Evolutionary conservation across 2,797 vertebrate species (phyloP).

Genomic region (Luscinia luscinia): DNA sequence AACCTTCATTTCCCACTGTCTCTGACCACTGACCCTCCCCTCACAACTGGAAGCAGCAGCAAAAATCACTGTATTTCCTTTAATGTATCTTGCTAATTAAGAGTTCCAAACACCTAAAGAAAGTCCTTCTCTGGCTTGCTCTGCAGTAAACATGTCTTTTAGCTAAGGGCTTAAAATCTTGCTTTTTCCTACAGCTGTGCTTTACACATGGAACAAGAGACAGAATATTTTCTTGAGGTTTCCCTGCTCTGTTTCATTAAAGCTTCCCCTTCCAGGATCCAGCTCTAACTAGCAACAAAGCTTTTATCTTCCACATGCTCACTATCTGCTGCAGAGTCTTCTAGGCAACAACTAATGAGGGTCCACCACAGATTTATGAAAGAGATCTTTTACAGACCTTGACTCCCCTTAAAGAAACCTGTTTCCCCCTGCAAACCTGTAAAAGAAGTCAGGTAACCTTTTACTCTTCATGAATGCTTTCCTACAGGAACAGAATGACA

Average conservation of each 20-base stretch:
- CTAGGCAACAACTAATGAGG: not conserved
- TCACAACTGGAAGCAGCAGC: not conserved
- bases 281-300: not conserved
- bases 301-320: conserved; percentile 6
- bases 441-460: conserved; percentile 9
- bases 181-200: not conserved
- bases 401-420: not conserved
- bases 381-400: not conserved
- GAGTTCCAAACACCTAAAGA: not conserved
- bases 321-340: not conserved
- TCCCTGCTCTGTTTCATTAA: not conserved
- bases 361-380: not conserved
- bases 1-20: not conserved
- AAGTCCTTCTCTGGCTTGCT: not conserved
- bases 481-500: not conserved
- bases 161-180: not conserved
- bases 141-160: not conserved
- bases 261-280: not conserved
- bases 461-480: not conserved
- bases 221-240: not conserved
- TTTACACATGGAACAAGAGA: not conserved
- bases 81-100: not conserved
- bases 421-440: not conserved
- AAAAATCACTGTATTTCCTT: not conserved
- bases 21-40: not conserved